phyloP scores from a whole-genome alignment of 2,113 vertebrate genomes.

The Ochotona curzoniae region DNA sequence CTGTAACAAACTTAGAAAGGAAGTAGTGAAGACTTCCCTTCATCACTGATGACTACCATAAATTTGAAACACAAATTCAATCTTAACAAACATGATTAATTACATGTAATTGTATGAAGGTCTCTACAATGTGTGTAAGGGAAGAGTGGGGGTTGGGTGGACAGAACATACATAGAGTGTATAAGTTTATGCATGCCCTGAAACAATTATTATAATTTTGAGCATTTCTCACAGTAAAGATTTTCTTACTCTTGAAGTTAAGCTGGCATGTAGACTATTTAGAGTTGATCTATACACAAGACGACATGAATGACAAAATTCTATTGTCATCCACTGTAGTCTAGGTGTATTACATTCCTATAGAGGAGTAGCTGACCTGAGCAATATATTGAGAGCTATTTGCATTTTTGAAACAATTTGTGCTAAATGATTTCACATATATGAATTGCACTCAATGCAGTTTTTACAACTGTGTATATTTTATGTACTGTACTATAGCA shows the following conservation, averaged over 20 bases:
- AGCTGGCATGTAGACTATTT: background rate
- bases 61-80: background rate
- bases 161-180: background rate
- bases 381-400: background rate
- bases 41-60: too few relatives aligned
- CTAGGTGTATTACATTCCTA: background rate
- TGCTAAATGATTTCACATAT: background rate
- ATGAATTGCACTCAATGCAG: background rate
- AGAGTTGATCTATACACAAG: background rate
- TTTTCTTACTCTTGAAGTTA: background rate
- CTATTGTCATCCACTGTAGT: background rate
- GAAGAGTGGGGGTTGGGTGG: background rate
- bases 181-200: too few relatives aligned
- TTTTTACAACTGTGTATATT: background rate
- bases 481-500: background rate
- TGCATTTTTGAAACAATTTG: background rate
- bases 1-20: background rate
- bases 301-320: background rate
- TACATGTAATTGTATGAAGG: background rate
- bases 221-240: background rate
- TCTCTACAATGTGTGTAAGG: background rate
- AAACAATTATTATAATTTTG: background rate
- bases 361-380: background rate
- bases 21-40: background rate
- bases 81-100: background rate